Evolutionary conservation across 2,797 vertebrate species (phyloP), one percentile per base, ranked within the genome.

Genomic region (Lutjanus argentimaculatus): DNA sequence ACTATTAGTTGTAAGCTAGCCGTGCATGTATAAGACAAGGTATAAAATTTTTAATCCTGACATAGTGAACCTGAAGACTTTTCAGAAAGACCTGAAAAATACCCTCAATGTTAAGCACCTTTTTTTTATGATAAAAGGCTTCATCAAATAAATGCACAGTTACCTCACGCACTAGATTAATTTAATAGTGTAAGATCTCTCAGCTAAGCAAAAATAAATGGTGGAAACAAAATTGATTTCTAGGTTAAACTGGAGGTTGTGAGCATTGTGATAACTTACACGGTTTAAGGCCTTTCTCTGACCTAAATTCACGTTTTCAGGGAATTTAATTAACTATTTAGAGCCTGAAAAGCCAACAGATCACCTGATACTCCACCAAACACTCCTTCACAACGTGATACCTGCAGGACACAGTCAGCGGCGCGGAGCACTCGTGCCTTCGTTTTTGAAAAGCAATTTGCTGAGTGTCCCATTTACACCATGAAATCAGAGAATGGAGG

Each of bases 291-390:
- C 61, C 49, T 78, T 52, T 58, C 17, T 69, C 63, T 82, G 61
- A 58, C 59, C 67, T 21, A 36, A 56, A 75, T 69, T 17, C 9
- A 43, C 19, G 40, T 77, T 82, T 84, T 76, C 58, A 21, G 56
- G 36, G 63, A 64, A 74, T 10, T 77, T 1, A 77, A 89, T 91
- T 68, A 91, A 87, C 55, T 72, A 90, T 89, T 91, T 88, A 89
- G 49, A 83, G 68, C 16, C 53, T 67, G 65, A 36, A n/a, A 59
- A 74, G 72, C 36, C 21, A 36, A 30, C 61, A 40, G 55, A 58
- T 80, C 69, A 79, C 75, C 65, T 30, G 70, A 91, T 63, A 65
- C 85, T 52, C 14, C 43, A 63, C 57, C 71, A 61, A 64, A 36
- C 57, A 48, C 83, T 67, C 59, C 22, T 36, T 64, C 67, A 75